Base-by-base conservation (phyloP, 2,888 invertebrate species). In the Caenorhabditis parvicauda region DNA sequence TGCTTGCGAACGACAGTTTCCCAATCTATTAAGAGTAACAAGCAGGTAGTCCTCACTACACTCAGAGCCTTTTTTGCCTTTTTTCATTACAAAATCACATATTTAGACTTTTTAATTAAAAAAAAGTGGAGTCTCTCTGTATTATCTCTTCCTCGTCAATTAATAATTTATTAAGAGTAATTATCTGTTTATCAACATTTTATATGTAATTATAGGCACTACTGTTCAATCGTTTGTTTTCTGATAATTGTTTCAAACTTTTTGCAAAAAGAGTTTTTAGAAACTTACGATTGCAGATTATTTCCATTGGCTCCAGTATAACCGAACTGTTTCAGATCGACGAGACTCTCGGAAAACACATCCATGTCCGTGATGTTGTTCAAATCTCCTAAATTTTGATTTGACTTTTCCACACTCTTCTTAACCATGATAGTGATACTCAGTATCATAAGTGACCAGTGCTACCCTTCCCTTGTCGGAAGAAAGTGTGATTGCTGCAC, bases 241-340 rank as follows among this genome's bases (percentile, higher is more conserved):
- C n/a, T n/a, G 14, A 27, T 28, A 32, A 51, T 35, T 3, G 44
- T 6, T 45, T 39, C 17, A 35, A 57, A 50, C 28, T 47, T 44
- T 14, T 24, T 27, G 27, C 32, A n/a, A 2, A 35, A 27, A n/a
- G 9, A 45, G 17, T 19, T 29, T 28, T 17, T 7, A 35, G n/a
- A 32, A 43, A 25, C 45, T 49, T 19, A 67, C 67, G 53, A 54
- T 52, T 65, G 53, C 38, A 68, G 56, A 29, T 68, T 68, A 50
- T 68, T 68, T 56, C 68, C 68, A 24, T 52, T 50, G 9, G 54
- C 43, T 25, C 63, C 65, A 3, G 68, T 68, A 43, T 68, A 65
- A 21, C 64, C 60, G 12, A 59, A 42, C 22, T 39, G 50, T 19
- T 43, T 44, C 21, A 62, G 9, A n/a, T 57, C 62, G 1, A 48